These are phyloP conservation scores for Mellilla xanthometata DNA, from an alignment of 2,888 invertebrate genomes.

Conservation along the genomic window DNA sequence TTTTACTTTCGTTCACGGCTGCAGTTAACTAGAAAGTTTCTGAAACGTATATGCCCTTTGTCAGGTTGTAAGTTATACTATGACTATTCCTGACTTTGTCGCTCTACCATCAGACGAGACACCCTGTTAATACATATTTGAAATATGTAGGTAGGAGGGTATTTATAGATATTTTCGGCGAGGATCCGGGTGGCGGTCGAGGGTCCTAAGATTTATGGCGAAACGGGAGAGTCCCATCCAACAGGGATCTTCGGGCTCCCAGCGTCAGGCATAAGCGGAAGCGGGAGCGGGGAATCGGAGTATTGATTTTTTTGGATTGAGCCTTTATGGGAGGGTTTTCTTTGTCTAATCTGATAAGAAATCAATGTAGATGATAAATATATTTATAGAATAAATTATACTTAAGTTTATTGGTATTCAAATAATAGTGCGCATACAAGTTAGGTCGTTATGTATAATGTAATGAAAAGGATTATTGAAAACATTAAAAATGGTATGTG, in stretches of 20 bases:
- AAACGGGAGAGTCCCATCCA: conserved; percentile 80
- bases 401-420: no score
- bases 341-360: conserved; percentile 2
- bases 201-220: conserved; percentile 81
- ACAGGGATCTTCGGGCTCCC: conserved; percentile 63
- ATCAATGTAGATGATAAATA: no score
- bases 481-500: no score
- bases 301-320: conserved; percentile 21
- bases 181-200: conserved; percentile 80
- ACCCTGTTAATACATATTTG: conserved; percentile 78
- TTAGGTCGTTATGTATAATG: no score
- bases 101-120: conserved; percentile 36
- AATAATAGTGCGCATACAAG: no score
- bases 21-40: no score
- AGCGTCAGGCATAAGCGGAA: conserved; percentile 35
- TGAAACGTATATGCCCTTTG: no score
- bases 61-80: no score
- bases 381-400: no score
- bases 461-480: no score
- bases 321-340: conserved; percentile 18
- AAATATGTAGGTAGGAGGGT: conserved; percentile 77
- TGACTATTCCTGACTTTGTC: conserved; percentile 52
- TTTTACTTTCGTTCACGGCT: no score
- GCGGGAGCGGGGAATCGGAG: conserved; percentile 21
- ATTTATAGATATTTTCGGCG: conserved; percentile 81